phyloP scores from a whole-genome alignment of 92 coral and sea anemone species.

The Phenganax subtilis region DNA sequence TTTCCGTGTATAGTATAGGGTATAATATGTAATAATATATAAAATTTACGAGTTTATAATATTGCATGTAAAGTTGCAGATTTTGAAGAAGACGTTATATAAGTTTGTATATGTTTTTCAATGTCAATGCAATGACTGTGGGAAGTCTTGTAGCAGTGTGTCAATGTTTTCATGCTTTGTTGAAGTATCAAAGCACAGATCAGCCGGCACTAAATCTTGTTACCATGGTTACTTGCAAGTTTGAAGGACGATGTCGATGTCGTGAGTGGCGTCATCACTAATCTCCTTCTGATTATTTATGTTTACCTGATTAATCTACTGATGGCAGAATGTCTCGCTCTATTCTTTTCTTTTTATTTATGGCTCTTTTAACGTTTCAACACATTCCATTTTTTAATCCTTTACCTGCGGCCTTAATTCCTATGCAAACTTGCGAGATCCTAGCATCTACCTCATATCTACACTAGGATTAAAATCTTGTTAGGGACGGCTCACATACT shows the following conservation, averaged over 20 bases:
- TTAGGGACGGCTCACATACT: neutral
- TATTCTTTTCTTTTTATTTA: slow-evolving; percentile 19
- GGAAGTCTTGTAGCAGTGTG: no score
- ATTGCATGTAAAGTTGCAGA: neutral
- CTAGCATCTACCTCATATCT: neutral
- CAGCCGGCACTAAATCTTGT: slow-evolving; percentile 23
- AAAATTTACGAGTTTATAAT: neutral
- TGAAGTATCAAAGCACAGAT: neutral
- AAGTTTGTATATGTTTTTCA: neutral
- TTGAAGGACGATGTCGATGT: slow-evolving; percentile 3
- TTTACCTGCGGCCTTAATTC: slow-evolving; percentile 25
- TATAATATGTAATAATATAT: neutral
- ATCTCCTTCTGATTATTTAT: slow-evolving; percentile 7
- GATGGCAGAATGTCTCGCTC: slow-evolving; percentile 9
- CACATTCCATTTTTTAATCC: slow-evolving; percentile 32
- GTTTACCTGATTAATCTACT: slow-evolving; percentile 34
- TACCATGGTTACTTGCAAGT: neutral
- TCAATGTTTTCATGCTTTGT: neutral
- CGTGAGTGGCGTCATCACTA: neutral
- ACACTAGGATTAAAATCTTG: slow-evolving; percentile 17
- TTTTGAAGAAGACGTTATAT: neutral
- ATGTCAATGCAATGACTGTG: no score
- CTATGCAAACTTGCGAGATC: slow-evolving; percentile 22
- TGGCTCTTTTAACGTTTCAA: slow-evolving; percentile 28
- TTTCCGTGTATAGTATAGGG: no score